Percentiles rank a stretch among this genome's conserved stretches.
Conservation (phyloP, 2,888 invertebrate genomes). For the Scaptomyza polygonia region DNA sequence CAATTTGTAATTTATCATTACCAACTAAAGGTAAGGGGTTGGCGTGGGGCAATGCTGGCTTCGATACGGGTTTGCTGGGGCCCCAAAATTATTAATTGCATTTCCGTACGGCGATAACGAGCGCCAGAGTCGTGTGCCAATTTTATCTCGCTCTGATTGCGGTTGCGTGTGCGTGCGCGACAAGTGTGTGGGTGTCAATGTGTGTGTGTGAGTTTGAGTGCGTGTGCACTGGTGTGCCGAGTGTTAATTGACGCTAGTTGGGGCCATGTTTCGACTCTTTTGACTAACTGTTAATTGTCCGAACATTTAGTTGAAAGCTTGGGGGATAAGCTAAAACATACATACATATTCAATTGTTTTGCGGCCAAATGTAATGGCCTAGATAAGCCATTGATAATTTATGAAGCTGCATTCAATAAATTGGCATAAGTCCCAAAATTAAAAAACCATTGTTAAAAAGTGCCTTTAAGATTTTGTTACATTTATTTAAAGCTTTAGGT, state of each 20-base stretch:
- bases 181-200: too few relatives aligned
- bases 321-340: background rate
- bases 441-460: background rate
- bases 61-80: constrained; percentile 9
- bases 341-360: constrained; percentile 16
- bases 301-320: constrained; percentile 53
- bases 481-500: background rate
- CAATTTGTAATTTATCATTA: constrained; percentile 68
- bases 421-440: background rate
- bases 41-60: background rate
- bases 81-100: constrained; percentile 67
- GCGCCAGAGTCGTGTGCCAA: constrained; percentile 15
- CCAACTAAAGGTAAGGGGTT: too few relatives aligned
- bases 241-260: constrained; percentile 72
- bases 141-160: constrained; percentile 9
- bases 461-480: too few relatives aligned
- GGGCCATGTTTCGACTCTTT: constrained; percentile 59
- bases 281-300: constrained; percentile 68
- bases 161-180: constrained; percentile 2
- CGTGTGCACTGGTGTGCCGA: constrained; percentile 18
- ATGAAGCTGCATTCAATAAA: constrained; percentile 12
- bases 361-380: constrained; percentile 33
- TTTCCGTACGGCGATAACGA: constrained; percentile 64
- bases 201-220: background rate
- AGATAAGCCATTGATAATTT: constrained; percentile 42